Base-by-base conservation (phyloP, 2,797 vertebrate species). In the Agapornis canus region DNA sequence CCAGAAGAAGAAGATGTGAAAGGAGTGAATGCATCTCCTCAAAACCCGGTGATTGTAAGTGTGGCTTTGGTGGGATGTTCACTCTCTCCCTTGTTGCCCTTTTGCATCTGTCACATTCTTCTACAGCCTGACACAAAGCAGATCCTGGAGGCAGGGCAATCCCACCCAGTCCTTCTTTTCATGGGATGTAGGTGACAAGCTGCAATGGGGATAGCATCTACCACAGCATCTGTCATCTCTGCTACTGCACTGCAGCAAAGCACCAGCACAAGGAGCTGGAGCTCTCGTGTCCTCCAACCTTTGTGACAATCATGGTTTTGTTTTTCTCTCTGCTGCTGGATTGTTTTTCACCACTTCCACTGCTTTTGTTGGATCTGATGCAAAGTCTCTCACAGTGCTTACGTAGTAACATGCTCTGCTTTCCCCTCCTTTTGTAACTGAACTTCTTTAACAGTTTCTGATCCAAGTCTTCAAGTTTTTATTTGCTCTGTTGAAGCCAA, bases 41-140 rank as follows among this genome's bases (percentile, higher is more conserved):
- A 97, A 91, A 89, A 92, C 81, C 95, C 89, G 83, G 95, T 97
- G 76, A 68, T 93, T 96, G 99, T 99, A 98, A 97, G 98, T 97
- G 94, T 70, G 54, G 61, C 87, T 94, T 96, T 60, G 37, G 77
- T 95, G 82, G 81, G 85, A 71, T 13, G 0, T 49, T 92, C n/a
- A 39, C 27, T 47, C 69, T 82, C 68, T 87, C 18, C n/a, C 49
- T 90, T 56, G 71, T 68, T 3, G 27, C 35, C 20, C 0, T 0
- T 59, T 75, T 66, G 42, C 82, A 9, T 87, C 61, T 68, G 10
- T 82, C 37, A 29, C 22, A 0, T 59, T 81, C 59, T 92, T 29
- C 54, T 91, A 0, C 47, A 59, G 48, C 70, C 27, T 11, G 35
- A 21, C n/a, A 19, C 0, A 0, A 56, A 89, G 47, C 49, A 26